phyloP scores from a whole-genome alignment of 2,113 vertebrate genomes.

The Redunca redunca region DNA sequence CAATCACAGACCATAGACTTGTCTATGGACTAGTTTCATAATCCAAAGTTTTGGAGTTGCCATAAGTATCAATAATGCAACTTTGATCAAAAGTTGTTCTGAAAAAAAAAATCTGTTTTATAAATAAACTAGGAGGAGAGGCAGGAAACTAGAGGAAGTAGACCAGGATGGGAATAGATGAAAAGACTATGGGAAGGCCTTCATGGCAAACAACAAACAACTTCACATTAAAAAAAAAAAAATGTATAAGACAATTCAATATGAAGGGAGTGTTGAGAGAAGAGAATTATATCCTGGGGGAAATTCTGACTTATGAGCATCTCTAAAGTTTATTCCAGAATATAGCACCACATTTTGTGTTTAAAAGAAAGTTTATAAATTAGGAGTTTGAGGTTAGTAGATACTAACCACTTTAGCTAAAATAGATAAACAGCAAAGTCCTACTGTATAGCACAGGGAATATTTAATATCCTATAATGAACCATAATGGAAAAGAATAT shows the following conservation, averaged over 20 bases:
- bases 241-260: background rate
- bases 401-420: background rate
- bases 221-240: background rate
- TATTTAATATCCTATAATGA: background rate
- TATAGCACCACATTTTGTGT: background rate
- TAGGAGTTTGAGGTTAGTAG: background rate
- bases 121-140: background rate
- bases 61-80: background rate
- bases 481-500: background rate
- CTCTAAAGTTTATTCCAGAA: background rate
- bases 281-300: background rate
- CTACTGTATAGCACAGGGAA: background rate
- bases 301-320: background rate
- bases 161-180: background rate
- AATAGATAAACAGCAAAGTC: background rate
- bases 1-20: background rate
- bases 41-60: background rate
- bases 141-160: background rate
- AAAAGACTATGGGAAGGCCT: background rate
- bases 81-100: background rate
- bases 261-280: background rate
- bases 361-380: constrained; percentile 7
- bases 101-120: background rate
- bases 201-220: background rate
- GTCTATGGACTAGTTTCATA: background rate